Conservation (phyloP, 2,113 vertebrate genomes). For the Stigmatopora argus region DNA sequence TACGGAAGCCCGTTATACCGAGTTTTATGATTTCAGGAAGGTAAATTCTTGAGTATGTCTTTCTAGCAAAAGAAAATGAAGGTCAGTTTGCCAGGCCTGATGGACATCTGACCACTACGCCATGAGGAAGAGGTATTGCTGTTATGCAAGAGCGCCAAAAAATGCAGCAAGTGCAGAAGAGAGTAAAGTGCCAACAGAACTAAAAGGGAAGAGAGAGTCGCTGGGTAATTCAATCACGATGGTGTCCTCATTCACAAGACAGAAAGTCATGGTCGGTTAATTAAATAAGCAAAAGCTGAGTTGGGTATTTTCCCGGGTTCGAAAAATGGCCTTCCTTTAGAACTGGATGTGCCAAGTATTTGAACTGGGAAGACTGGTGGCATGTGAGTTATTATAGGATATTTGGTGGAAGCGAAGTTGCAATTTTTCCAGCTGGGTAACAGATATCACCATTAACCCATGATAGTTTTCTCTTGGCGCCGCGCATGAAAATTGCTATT, state of each 20-base stretch:
- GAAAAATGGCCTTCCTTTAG: too few species aligned
- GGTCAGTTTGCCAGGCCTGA: conserved; percentile 51
- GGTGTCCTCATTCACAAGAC: conserved; percentile 48
- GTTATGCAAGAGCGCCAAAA: conserved; percentile 49
- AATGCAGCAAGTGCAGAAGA: conserved; percentile 56
- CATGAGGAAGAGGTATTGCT: conserved; percentile 41
- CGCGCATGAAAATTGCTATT: conserved; percentile 18
- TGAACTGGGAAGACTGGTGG: too few species aligned
- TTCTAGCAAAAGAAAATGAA: conserved; percentile 51
- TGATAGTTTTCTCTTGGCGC: conserved; percentile 4
- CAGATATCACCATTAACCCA: background rate
- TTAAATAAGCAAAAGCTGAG: conserved; percentile 61
- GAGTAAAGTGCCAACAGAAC: conserved; percentile 49
- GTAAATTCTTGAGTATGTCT: background rate
- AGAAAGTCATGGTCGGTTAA: conserved; percentile 53
- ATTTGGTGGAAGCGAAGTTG: background rate
- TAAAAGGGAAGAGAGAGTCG: conserved; percentile 29
- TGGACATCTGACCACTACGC: conserved; percentile 53
- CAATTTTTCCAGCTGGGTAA: background rate
- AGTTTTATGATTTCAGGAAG: too few species aligned
- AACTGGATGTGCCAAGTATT: too few species aligned
- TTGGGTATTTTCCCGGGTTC: conserved; percentile 42
- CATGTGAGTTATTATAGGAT: background rate
- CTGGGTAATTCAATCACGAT: conserved; percentile 58
- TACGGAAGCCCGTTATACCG: too few species aligned